These are phyloP conservation scores for Drosophila parvula DNA, from an alignment of 1,140 invertebrate genomes.

Conservation along the genomic window DNA sequence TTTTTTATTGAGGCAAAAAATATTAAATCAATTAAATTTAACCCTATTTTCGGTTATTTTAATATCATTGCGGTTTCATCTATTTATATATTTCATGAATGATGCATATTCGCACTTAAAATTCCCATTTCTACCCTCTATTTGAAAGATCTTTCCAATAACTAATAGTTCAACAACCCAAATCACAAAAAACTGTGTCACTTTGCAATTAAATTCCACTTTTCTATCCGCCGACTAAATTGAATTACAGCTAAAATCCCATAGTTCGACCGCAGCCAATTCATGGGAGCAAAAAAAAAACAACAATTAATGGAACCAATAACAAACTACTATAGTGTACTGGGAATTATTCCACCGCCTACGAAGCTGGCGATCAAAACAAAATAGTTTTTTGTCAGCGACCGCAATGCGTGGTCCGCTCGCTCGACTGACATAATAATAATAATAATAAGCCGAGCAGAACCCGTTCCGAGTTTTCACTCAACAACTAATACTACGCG, in stretches of 20 bases:
- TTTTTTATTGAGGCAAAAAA: no score
- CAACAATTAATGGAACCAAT: conserved; percentile 20
- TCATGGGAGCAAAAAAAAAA: background rate
- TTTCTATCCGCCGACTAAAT: conserved; percentile 24
- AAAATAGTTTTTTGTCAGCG: conserved; percentile 61
- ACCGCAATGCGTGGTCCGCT: conserved; percentile 20
- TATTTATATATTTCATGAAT: no score
- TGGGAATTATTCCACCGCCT: conserved; percentile 21
- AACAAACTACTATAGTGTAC: background rate
- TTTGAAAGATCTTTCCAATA: background rate
- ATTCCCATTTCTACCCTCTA: background rate
- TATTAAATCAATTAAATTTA: no score
- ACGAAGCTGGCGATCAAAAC: conserved; percentile 72
- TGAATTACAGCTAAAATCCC: conserved; percentile 26
- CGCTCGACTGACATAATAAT: conserved; percentile 26
- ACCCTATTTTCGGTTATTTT: no score
- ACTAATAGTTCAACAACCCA: conserved; percentile 11
- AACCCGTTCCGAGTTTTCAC: conserved; percentile 69
- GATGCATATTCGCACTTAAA: no score
- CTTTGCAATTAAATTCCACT: conserved; percentile 56
- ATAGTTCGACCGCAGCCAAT: conserved; percentile 24
- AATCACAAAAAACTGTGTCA: conserved; percentile 58
- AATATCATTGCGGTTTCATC: no score
- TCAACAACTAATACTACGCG: conserved; percentile 44
- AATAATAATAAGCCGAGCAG: conserved; percentile 41